Base-by-base conservation (phyloP, 2,888 invertebrate genomes). In the Drosophila birchii region DNA sequence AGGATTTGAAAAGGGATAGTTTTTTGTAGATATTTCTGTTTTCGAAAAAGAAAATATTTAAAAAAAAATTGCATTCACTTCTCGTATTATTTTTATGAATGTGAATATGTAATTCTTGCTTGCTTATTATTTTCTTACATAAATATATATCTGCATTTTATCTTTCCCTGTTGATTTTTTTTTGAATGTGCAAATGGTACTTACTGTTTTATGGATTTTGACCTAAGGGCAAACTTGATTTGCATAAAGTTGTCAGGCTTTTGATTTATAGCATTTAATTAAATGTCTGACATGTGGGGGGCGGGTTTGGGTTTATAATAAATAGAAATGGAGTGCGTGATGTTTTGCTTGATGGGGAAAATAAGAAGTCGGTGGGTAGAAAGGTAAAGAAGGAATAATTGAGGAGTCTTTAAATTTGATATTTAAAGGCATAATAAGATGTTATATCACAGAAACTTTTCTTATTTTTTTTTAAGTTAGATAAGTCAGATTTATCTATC, bases 241-340 rank as follows among this genome's bases (percentile, higher is more conserved):
- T 83, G 76, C 84, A 74, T 76, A 66, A 71, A 79, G 60, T 75
- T 82, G 82, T 77, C 82, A 69, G 69, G 55, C 64, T 34, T 76
- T 64, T 83, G 88, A 83, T 83, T 83, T 86, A 88, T 88, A 68
- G 54, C 56, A 69, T 86, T 83, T 83, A 87, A 83, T 83, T 87
- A 83, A 88, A 86, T 76, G 36, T 54, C 53, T 76, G 74, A 63
- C 68, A 64, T 66, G 36, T 51, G 44, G 34, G 34, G 18, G 26
- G 16, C 39, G 32, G 39, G 9, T 41, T 63, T 39, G 20, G 5
- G n/a, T 18, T 18, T 32, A 12, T 26, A 41, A 47, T 8, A 16
- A 18, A 11, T 62, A 47, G 11, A 36, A 38, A 36, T 29, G 26
- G 47, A 36, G 34, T 39, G 23, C 20, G 51, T 51, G 51, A 20